A percentile compares a stretch with the other conserved stretches of the same genome.
These are phyloP conservation scores for Butorides virescens DNA, from an alignment of 2,113 vertebrate species.

Conservation along the genomic window DNA sequence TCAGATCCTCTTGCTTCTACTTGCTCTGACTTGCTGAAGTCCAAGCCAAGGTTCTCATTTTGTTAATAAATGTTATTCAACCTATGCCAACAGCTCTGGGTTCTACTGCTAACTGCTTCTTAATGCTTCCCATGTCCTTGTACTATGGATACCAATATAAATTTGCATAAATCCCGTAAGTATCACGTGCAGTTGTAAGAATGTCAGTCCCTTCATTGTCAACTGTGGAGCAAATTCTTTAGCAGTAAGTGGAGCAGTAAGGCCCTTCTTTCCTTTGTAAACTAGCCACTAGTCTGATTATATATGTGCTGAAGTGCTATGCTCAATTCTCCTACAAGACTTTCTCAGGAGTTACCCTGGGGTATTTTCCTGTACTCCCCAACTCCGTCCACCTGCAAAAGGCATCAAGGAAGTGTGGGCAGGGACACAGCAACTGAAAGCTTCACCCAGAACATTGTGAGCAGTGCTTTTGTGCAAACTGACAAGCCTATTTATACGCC, in stretches of 20 bases:
- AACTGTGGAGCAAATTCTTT: not conserved
- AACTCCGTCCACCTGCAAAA: not conserved
- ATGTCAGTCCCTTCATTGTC: not conserved
- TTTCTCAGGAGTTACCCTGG: not conserved
- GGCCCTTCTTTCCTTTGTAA: not conserved
- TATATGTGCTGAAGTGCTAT: not conserved
- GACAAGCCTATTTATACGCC: constrained; percentile 10
- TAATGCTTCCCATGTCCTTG: not conserved
- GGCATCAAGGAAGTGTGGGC: not conserved
- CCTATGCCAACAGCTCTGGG: not conserved
- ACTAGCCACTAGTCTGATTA: not conserved
- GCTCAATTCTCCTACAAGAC: not conserved
- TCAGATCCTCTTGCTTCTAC: not conserved
- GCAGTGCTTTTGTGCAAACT: constrained; percentile 19
- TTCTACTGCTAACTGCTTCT: not conserved
- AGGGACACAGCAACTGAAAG: not conserved
- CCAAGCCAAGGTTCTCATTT: not conserved
- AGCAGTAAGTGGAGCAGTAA: not conserved
- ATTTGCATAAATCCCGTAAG: not conserved
- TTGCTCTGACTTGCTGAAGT: not conserved
- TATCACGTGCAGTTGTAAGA: not conserved
- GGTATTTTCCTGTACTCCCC: not conserved
- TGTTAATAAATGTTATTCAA: not conserved
- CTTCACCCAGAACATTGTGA: constrained; percentile 6
- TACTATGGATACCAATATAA: not conserved